These are phyloP conservation scores for Synergus itoensis DNA, from an alignment of 2,888 invertebrate species.

Conservation along the genomic window DNA sequence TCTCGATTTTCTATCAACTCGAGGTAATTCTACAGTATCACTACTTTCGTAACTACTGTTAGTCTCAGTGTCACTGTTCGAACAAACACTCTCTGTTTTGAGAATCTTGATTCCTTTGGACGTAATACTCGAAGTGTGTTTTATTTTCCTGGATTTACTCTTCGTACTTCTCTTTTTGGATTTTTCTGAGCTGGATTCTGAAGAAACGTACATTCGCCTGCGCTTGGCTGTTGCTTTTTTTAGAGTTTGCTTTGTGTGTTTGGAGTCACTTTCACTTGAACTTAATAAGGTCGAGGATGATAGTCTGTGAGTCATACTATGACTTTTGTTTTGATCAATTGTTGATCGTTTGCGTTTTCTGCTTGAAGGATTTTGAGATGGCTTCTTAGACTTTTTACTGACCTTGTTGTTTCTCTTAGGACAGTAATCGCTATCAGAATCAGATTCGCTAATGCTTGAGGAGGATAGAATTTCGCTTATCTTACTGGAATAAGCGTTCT, in stretches of 20 bases:
- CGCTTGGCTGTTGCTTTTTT: slow-evolving; percentile 46
- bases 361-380: slow-evolving; percentile 31
- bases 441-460: slow-evolving; percentile 52
- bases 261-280: slow-evolving; percentile 56
- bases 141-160: slow-evolving; percentile 47
- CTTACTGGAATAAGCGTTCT: slow-evolving; percentile 18
- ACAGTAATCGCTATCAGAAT: slow-evolving; percentile 61
- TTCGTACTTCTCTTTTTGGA: slow-evolving; percentile 46
- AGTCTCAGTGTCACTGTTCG: slow-evolving; percentile 43
- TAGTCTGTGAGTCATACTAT: slow-evolving; percentile 15
- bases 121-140: slow-evolving; percentile 32
- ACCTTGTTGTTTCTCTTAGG: slow-evolving; percentile 46
- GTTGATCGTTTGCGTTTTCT: slow-evolving; percentile 55
- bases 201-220: slow-evolving; percentile 48
- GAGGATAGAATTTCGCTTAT: slow-evolving; percentile 37
- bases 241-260: slow-evolving; percentile 37
- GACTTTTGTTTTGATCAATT: background rate
- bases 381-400: slow-evolving; percentile 47
- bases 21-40: background rate
- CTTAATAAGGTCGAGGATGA: slow-evolving; percentile 41
- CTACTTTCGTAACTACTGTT: slow-evolving; percentile 16
- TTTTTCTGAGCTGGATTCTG: slow-evolving; percentile 55
- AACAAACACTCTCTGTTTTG: slow-evolving; percentile 51
- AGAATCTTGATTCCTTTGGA: slow-evolving; percentile 52
- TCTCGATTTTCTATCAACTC: slow-evolving; percentile 17